Evolutionary conservation across 2,797 vertebrate genomes (phyloP).

Genomic region (Sylvilagus floridanus): DNA sequence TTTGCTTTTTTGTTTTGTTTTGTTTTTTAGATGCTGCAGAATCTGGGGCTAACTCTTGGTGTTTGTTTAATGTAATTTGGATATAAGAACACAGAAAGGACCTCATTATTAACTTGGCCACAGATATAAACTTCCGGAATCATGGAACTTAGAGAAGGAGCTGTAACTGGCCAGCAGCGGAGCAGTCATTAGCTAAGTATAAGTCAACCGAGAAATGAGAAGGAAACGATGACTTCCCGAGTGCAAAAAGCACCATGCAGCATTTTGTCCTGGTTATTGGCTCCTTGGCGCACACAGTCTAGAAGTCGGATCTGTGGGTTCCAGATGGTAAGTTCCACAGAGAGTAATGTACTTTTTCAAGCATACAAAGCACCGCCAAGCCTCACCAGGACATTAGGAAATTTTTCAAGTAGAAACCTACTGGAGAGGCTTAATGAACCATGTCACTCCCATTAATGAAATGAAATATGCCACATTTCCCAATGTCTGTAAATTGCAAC

Average conservation of each 20-base stretch:
- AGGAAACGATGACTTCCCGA: neutral
- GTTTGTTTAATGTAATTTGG: neutral
- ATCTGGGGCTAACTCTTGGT: neutral
- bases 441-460: neutral
- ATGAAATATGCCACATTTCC: conserved; percentile 48
- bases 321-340: neutral
- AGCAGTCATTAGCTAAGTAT: neutral
- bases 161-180: neutral
- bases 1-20: too few species aligned
- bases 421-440: conserved; percentile 49
- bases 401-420: conserved; percentile 63
- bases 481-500: conserved; percentile 30
- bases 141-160: neutral
- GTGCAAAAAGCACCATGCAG: neutral
- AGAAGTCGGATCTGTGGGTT: neutral
- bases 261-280: neutral
- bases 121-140: neutral
- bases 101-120: neutral
- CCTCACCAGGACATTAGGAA: conserved; percentile 61
- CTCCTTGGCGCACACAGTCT: neutral
- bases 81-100: neutral
- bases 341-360: conserved; percentile 38
- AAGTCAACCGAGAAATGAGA: neutral
- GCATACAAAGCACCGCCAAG: neutral
- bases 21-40: neutral